A percentile compares a stretch with the other conserved stretches of the same genome.
Conservation (phyloP, 2,888 invertebrate genomes). For the Aelia acuminata region DNA sequence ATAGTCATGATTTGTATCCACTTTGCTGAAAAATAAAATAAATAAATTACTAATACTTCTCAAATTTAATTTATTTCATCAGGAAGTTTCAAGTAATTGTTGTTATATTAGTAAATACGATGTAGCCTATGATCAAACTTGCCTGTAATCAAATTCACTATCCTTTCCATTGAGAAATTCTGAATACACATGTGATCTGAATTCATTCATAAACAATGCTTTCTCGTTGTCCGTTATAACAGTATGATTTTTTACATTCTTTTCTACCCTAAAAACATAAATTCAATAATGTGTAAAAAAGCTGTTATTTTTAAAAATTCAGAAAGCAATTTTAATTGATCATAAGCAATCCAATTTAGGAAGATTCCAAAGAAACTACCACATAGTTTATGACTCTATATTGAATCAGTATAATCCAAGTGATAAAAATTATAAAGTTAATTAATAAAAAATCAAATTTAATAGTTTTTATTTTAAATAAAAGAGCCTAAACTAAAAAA, state of each 20-base stretch:
- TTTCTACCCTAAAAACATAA: not conserved
- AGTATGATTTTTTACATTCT: slow-evolving; percentile 40
- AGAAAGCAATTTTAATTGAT: too few species aligned
- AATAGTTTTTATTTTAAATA: too few species aligned
- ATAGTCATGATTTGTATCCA: slow-evolving; percentile 86
- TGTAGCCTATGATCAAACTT: too few species aligned
- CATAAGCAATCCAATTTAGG: too few species aligned
- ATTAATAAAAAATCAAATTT: too few species aligned
- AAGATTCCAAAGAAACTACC: too few species aligned
- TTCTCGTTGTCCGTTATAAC: slow-evolving; percentile 69
- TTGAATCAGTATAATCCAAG: too few species aligned
- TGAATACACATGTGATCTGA: slow-evolving; percentile 86
- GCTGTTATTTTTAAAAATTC: too few species aligned
- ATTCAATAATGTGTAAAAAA: not conserved
- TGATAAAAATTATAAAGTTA: too few species aligned
- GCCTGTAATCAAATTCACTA: slow-evolving; percentile 85
- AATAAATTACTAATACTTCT: not conserved
- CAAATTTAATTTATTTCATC: not conserved
- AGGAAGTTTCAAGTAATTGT: not conserved
- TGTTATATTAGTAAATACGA: too few species aligned
- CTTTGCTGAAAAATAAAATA: slow-evolving; percentile 71
- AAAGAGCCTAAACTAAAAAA: too few species aligned
- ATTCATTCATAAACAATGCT: slow-evolving; percentile 82
- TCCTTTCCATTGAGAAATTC: slow-evolving; percentile 88
- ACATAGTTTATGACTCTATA: too few species aligned